A percentile compares a stretch with the other conserved stretches of the same genome.
Conservation (phyloP, 2,797 vertebrate genomes). For the Squalus acanthias region DNA sequence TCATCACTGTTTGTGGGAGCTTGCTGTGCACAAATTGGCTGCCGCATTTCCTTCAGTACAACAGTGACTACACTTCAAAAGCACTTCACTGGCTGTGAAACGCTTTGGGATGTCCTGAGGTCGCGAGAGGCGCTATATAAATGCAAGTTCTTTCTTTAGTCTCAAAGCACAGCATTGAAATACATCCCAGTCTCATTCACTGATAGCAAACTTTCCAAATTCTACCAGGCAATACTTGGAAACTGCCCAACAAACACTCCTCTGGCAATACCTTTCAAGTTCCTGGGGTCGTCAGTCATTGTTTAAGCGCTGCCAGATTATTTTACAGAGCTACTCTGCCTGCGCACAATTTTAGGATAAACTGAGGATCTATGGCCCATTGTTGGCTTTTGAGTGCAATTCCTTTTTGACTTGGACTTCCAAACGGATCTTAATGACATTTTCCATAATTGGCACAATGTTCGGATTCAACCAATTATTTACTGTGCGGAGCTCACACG, state of each 20-base stretch:
- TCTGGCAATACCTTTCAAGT: neutral
- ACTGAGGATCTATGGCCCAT: neutral
- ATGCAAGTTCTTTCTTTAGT: neutral
- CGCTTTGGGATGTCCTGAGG: neutral
- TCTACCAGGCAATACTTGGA: neutral
- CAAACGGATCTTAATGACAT: neutral
- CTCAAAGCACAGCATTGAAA: neutral
- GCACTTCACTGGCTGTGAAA: neutral
- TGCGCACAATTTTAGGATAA: neutral
- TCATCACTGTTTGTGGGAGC: neutral
- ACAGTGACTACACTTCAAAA: neutral
- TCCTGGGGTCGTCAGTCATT: neutral
- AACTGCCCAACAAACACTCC: neutral
- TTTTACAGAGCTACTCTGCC: neutral
- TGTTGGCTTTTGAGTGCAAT: neutral
- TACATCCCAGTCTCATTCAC: neutral
- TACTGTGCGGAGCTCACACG: neutral
- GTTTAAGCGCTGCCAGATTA: neutral
- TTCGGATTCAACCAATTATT: neutral
- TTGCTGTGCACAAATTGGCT: neutral
- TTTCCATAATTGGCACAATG: neutral
- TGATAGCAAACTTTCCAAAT: neutral
- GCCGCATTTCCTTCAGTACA: neutral
- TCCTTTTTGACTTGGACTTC: neutral
- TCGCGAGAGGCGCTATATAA: neutral